Conservation (phyloP, 35 echinoderm and acorn worm genomes). For the Strongylocentrotus purpuratus region DNA sequence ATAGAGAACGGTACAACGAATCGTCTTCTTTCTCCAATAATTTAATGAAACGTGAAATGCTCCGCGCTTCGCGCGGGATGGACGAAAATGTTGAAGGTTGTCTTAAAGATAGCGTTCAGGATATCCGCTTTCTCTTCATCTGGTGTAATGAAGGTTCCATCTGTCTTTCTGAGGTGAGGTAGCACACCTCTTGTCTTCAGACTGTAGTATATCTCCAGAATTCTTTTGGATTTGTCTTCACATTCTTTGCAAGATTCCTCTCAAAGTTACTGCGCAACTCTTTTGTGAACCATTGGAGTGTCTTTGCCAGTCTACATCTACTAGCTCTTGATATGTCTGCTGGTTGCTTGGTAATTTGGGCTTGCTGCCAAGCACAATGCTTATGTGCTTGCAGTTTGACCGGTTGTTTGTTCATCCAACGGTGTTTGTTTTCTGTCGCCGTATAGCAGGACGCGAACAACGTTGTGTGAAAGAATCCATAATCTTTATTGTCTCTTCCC, state of each 20-base stretch:
- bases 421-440: no score
- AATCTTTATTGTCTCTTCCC: not conserved
- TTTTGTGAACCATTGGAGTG: not conserved
- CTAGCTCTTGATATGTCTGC: not conserved
- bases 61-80: no score
- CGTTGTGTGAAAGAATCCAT: constrained; percentile 8
- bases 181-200: not conserved
- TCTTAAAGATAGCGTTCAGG: not conserved
- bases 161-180: not conserved
- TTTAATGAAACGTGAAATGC: no score
- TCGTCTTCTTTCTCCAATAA: no score
- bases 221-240: not conserved
- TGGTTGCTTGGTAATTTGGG: not conserved
- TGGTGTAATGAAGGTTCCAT: not conserved
- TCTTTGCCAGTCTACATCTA: not conserved
- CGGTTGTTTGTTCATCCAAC: no score
- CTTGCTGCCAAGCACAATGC: constrained; percentile 23
- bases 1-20: no score
- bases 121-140: not conserved
- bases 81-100: no score
- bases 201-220: not conserved
- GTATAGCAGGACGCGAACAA: not conserved
- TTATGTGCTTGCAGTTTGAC: not conserved
- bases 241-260: not conserved
- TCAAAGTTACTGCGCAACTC: no score